phyloP scores from a whole-genome alignment of 2,797 vertebrate species.

The Tauraco hartlaubi region DNA sequence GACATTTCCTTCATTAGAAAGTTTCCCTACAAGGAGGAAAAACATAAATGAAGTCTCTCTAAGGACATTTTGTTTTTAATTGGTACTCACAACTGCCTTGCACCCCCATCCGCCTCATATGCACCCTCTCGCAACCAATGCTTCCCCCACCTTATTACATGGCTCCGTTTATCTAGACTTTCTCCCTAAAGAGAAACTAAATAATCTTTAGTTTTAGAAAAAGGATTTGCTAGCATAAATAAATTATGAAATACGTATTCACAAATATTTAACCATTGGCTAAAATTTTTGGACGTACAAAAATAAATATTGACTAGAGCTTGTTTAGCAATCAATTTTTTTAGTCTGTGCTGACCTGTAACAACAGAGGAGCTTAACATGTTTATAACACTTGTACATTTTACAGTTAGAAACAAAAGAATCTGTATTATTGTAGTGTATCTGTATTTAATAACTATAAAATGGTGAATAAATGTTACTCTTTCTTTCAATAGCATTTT shows the following conservation, averaged over 20 bases:
- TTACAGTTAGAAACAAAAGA: background rate
- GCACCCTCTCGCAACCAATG: background rate
- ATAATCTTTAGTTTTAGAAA: slow-evolving; percentile 8
- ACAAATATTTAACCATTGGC: background rate
- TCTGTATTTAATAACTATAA: background rate
- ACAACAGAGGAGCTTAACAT: background rate
- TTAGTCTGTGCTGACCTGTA: background rate
- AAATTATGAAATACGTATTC: background rate
- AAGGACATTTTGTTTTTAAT: slow-evolving; percentile 15
- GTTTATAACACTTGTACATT: background rate
- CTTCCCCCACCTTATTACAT: background rate
- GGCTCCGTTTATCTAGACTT: background rate
- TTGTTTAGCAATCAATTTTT: background rate
- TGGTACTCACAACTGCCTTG: background rate
- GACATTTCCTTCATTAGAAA: slow-evolving; percentile 40
- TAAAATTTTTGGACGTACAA: background rate
- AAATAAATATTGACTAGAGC: slow-evolving; percentile 34
- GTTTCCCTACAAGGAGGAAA: slow-evolving; percentile 28
- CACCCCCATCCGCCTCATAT: too few relatives aligned
- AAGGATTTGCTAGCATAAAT: background rate
- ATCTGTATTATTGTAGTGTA: background rate
- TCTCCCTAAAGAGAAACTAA: background rate
- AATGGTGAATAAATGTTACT: background rate
- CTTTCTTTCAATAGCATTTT: background rate
- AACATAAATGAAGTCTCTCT: background rate